Base-by-base conservation (phyloP, 1,140 invertebrate species). In the Brachionus sp. region DNA sequence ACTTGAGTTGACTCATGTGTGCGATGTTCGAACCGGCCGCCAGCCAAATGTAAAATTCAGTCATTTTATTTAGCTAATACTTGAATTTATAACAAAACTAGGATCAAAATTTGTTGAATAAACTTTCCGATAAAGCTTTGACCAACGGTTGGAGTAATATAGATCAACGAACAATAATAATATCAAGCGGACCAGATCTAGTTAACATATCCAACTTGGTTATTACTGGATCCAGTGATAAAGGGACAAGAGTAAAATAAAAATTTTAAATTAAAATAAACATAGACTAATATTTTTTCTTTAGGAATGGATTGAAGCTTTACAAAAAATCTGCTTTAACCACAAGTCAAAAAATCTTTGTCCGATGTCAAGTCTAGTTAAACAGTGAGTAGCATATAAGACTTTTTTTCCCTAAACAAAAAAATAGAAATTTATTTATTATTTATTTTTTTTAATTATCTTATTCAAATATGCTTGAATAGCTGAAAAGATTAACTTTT, bases 121-220 rank as follows among this genome's bases (percentile, higher is more conserved):
- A 80, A 80, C 62, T 82, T 44, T 66, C 57, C 29, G 80, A 66
- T 70, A 82, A 82, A 50, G 42, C 82, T 19, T 57, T 83, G 25
- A 70, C 42, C 23, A 53, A 90, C 70, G 86, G 82, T 86, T 85
- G 87, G 42, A 92, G 94, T 77, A 93, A 92, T 84, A 87, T 98
- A 50, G 97, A 99, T 86, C 95, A 97, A 66, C 94, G 95, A 87
- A 97, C 95, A 62, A 89, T 99, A n/a, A 98, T 96, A 66, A 95
- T 99, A 85, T 98, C 97, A 89, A 96, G 95, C 87, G 97, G 97
- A n/a, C 94, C 95, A 19, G 97, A 99, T 90, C 95, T 99, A 88
- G 98, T 99, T 86, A 98, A 98, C 89, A 96, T 99, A 88, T 97
- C 95, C 90, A 97, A 97, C 89, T 95, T 96, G 85, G 95, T 98